phyloP scores from a whole-genome alignment of 2,113 vertebrate species.

The Raja brachyura region DNA sequence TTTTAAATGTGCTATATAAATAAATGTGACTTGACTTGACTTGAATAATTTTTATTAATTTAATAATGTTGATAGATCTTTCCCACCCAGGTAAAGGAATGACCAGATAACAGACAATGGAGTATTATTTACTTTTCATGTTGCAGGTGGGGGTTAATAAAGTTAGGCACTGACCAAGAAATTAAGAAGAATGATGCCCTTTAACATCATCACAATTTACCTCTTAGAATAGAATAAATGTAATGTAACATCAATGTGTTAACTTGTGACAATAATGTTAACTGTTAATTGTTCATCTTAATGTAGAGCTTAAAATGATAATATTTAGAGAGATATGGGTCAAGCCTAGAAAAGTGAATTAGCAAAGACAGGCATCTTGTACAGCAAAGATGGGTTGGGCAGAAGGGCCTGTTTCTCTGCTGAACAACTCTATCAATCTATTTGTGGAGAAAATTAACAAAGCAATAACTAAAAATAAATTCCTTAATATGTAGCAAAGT shows the following conservation, averaged over 20 bases:
- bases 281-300: neutral
- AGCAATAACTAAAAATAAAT: no score
- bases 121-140: neutral
- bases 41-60: neutral
- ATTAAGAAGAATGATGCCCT: neutral
- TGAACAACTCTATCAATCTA: no score
- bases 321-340: no score
- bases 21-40: no score
- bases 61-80: neutral
- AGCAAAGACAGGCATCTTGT: no score
- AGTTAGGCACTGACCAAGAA: neutral
- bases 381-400: no score
- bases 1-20: no score
- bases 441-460: neutral
- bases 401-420: no score
- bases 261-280: neutral
- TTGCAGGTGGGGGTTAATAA: neutral
- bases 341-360: no score
- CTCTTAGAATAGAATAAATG: neutral
- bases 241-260: neutral
- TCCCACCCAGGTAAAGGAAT: neutral
- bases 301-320: neutral
- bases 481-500: no score
- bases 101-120: neutral
- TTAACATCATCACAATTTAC: neutral